Base-by-base conservation (phyloP, 2,888 invertebrate genomes). In the Heteromurus nitidus region DNA sequence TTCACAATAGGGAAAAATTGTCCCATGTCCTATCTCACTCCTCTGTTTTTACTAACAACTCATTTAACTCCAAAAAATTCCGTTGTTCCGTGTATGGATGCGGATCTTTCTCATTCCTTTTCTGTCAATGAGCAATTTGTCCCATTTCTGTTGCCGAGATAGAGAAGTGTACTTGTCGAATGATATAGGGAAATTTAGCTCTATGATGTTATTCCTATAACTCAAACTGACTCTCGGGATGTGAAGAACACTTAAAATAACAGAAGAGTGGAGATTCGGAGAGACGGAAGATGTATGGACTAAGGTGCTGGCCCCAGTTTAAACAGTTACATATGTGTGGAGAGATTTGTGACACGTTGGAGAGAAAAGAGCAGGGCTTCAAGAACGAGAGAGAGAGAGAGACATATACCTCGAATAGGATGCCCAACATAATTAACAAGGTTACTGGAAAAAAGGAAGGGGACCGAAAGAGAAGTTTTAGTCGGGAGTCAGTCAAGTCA, bases 41-140 rank as follows among this genome's bases (percentile, higher is more conserved):
- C n/a, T n/a, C n/a, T n/a, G n/a, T n/a, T n/a, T n/a, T n/a, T n/a
- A n/a, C n/a, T n/a, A n/a, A n/a, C n/a, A n/a, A n/a, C n/a, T n/a
- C n/a, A n/a, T n/a, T n/a, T n/a, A n/a, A n/a, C n/a, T n/a, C n/a
- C n/a, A n/a, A n/a, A n/a, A n/a, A n/a, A 64, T 42, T 64, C 30
- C 55, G 28, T n/a, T 9, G 26, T 47, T 0, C 28, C 44, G 13
- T 62, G 5, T 18, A 13, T 22, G 55, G 55, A 42, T 42, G n/a
- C 42, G 24, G 20, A 30, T 55, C 24, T 75, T 42, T 55, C 50
- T 44, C 28, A n/a, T n/a, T n/a, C n/a, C n/a, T 26, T 55, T 30
- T 50, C 26, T 73, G 68, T 80, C 80, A 73, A 80, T 65, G 53
- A 58, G 60, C 74, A 73, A 80, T 80, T 80, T 80, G 80, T 80